phyloP scores from a whole-genome alignment of 2,888 invertebrate genomes.

The Eupithecia subfuscata region DNA sequence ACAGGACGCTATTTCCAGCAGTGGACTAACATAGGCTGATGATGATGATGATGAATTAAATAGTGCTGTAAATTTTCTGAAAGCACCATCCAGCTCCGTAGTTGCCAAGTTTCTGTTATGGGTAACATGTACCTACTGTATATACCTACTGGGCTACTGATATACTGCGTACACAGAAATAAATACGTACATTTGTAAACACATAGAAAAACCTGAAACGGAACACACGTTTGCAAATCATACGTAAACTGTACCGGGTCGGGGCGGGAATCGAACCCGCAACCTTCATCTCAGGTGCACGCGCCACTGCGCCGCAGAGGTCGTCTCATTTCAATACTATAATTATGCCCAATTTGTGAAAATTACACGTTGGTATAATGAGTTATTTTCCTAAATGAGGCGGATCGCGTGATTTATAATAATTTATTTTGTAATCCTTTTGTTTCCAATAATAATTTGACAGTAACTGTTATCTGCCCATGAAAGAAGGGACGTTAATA shows the following conservation, averaged over 20 bases:
- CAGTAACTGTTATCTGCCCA: not conserved
- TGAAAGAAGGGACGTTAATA: not conserved
- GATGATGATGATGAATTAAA: no score
- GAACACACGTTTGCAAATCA: not conserved
- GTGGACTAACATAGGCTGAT: no score
- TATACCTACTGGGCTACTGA: not conserved
- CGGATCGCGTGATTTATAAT: not conserved
- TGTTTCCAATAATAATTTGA: not conserved
- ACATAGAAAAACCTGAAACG: no score
- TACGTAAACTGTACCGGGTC: not conserved
- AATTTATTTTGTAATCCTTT: constrained; percentile 2
- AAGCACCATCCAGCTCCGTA: not conserved
- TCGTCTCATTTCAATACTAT: not conserved
- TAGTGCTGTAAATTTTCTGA: no score
- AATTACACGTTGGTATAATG: not conserved
- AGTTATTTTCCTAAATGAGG: not conserved
- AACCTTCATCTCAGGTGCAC: not conserved
- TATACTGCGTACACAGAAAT: not conserved
- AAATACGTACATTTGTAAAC: not conserved
- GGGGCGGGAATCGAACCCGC: not conserved
- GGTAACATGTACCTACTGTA: not conserved
- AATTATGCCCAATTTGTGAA: not conserved
- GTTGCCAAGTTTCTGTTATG: not conserved
- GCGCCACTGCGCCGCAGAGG: not conserved
- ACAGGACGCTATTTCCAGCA: no score